Conservation (phyloP, 2,888 invertebrate genomes). For the Rhingia rostrata region DNA sequence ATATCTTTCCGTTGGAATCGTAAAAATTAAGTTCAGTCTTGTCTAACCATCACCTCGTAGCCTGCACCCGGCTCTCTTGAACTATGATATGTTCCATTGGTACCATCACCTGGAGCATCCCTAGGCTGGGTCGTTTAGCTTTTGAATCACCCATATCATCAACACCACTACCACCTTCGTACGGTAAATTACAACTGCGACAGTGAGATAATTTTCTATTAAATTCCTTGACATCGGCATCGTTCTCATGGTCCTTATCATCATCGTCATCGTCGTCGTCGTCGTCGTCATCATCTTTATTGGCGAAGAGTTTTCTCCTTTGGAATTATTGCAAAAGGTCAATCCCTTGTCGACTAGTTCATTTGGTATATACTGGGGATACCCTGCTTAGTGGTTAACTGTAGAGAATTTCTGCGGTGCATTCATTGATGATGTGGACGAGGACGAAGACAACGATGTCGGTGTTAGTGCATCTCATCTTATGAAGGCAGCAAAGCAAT, state of each 20-base stretch:
- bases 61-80: not conserved
- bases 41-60: not conserved
- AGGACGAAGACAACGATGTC: not conserved
- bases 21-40: slow-evolving; percentile 9
- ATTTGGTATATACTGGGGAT: no score
- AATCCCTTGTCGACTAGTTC: not conserved
- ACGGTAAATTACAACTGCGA: slow-evolving; percentile 44
- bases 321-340: not conserved
- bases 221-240: slow-evolving; percentile 49
- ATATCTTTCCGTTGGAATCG: slow-evolving; percentile 34
- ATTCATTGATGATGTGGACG: no score
- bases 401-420: not conserved
- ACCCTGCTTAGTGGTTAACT: not conserved
- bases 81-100: not conserved
- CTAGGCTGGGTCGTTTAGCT: not conserved
- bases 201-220: slow-evolving; percentile 50
- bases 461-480: not conserved
- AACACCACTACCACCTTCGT: not conserved
- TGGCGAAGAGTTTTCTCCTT: not conserved
- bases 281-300: not conserved
- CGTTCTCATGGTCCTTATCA: not conserved
- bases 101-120: not conserved
- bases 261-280: slow-evolving; percentile 12
- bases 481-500: not conserved
- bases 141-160: not conserved